Evolutionary conservation across 2,888 invertebrate genomes (phyloP), one percentile per base, ranked within the genome.

Genomic region (Malacosoma neustria): DNA sequence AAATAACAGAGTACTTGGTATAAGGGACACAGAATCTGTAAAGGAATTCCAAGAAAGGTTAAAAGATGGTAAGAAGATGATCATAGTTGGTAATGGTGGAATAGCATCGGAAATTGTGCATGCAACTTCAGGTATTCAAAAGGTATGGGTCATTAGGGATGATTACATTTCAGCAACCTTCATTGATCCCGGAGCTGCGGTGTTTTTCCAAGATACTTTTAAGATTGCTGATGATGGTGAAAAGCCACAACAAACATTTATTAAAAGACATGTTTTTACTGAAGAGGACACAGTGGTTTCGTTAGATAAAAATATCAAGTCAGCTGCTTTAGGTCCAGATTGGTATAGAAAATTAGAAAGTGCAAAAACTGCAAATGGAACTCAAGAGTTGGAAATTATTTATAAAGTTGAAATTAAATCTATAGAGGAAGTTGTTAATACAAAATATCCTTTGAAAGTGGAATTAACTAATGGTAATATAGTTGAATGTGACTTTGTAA

Each of bases 31-130:
- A 1, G 97, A 98, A 67, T 97, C 98, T 6, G 96, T 98, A 0
- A 82, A 89, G 54, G 89, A 90, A 41, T 93, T 98, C 59, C 90
- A 94, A 54, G 70, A 89, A 14, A 90, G 89, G 61, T 73, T 99
- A 6, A 74, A 81, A 38, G 72, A 79, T 38, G 90, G 96, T 0
- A 89, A 89, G 33, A 90, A 89, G 71, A 89, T 99, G 57, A 73
- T 95, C 0, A 88, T 99, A 32, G 90, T 99, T 35, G 99, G 99
- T 5, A 99, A 99, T 87, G 99, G 99, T 22, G 99, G 99, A 9
- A 99, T 99, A 61, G 99, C 99, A 31, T 98, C 97, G 30, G 99
- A 99, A 87, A 86, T 99, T 50, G 94, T 96, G 37, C 92, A 96
- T 71, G 97, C 97, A 65, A 89, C 98, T 11, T 88, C 89, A 62